Conservation (phyloP, 2,888 invertebrate genomes). For the Xanthorhoe spadicearia region DNA sequence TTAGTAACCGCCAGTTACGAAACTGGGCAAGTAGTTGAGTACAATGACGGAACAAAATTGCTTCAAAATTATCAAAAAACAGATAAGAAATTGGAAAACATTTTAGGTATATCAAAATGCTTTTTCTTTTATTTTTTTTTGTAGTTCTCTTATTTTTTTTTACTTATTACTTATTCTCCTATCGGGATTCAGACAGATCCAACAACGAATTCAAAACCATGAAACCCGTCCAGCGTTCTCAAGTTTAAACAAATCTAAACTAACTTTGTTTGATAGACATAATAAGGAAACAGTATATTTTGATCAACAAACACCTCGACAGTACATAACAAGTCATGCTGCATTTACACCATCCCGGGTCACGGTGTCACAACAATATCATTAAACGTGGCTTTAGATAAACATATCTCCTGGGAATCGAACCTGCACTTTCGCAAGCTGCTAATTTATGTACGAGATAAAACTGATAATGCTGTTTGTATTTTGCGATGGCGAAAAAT, state of each 20-base stretch:
- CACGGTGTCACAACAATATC: constrained; percentile 59
- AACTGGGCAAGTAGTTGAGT: constrained; percentile 18
- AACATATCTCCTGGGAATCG: constrained; percentile 48
- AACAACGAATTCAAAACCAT: too few species aligned
- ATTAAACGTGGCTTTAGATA: constrained; percentile 52
- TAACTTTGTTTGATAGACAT: too few species aligned
- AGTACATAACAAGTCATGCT: constrained; percentile 32
- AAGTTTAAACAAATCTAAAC: too few species aligned
- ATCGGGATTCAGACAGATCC: too few species aligned
- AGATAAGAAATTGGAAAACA: too few species aligned
- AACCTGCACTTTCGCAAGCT: constrained; percentile 37
- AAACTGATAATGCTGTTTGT: constrained; percentile 12
- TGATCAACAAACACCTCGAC: not conserved
- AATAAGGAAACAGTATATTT: not conserved
- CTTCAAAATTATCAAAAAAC: too few species aligned
- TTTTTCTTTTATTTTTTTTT: too few species aligned
- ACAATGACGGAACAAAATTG: constrained; percentile 6
- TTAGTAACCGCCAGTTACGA: constrained; percentile 31
- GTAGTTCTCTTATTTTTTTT: too few species aligned
- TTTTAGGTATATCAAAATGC: too few species aligned
- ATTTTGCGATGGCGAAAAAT: not conserved
- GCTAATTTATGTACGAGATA: constrained; percentile 33
- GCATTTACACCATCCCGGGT: constrained; percentile 55
- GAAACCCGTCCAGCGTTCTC: too few species aligned
- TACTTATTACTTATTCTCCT: too few species aligned